Evolutionary conservation across 2,888 invertebrate genomes (phyloP).

Genomic region (Rotaria macrura): DNA sequence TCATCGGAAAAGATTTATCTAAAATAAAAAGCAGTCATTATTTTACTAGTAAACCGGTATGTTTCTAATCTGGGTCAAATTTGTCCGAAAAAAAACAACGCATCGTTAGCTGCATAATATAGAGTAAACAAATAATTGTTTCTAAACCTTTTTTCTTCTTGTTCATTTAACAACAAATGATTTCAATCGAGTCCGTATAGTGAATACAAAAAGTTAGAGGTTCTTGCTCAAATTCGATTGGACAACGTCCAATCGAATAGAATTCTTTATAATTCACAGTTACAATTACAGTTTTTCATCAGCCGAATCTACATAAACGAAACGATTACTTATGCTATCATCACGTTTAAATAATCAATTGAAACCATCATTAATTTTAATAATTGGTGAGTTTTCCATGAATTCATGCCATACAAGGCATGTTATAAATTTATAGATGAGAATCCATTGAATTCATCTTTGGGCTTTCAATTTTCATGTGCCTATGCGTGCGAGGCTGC

Average conservation of each 20-base stretch:
- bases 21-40: not conserved
- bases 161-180: not conserved
- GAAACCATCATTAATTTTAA: not conserved
- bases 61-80: too few species aligned
- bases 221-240: not conserved
- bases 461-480: constrained; percentile 16
- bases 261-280: too few species aligned
- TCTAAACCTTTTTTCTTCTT: not conserved
- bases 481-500: not conserved
- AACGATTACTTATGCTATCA: not conserved
- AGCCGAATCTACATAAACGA: not conserved
- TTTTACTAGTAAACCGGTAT: too few species aligned
- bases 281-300: too few species aligned
- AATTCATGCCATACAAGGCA: too few species aligned
- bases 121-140: not conserved
- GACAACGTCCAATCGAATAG: not conserved
- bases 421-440: not conserved
- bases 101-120: not conserved
- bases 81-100: too few species aligned
- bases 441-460: not conserved
- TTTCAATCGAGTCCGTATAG: not conserved
- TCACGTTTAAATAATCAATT: not conserved
- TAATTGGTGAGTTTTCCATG: not conserved
- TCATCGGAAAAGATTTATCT: not conserved
- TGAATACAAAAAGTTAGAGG: not conserved